These are phyloP conservation scores for Carcharodon carcharias DNA, from an alignment of 2,797 vertebrate genomes.

Conservation along the genomic window DNA sequence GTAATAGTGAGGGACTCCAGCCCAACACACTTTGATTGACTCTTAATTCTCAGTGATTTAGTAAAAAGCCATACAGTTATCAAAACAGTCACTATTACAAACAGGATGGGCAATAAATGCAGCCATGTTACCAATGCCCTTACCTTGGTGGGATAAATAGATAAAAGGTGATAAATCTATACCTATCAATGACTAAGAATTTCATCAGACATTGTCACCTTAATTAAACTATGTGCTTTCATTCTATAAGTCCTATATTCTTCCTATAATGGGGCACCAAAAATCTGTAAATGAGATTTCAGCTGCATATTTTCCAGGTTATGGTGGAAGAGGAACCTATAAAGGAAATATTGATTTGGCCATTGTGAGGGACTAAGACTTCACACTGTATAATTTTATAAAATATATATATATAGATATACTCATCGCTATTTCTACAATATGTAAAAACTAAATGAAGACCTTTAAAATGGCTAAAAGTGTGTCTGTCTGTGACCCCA, in stretches of 20 bases:
- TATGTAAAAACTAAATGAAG: too few species aligned
- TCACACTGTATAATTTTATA: too few species aligned
- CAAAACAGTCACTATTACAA: background rate
- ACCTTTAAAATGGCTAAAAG: too few species aligned
- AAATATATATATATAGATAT: too few species aligned
- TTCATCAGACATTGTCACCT: background rate
- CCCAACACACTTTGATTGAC: background rate
- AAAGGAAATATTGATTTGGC: background rate
- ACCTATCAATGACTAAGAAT: background rate
- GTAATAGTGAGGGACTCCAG: background rate
- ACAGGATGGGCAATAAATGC: background rate
- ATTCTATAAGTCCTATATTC: background rate
- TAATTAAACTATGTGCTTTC: background rate
- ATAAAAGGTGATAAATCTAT: background rate
- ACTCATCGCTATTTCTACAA: too few species aligned
- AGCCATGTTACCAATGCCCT: background rate
- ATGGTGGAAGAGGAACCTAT: background rate
- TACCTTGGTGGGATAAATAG: background rate
- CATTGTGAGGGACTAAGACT: background rate
- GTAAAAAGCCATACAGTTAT: background rate
- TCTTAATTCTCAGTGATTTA: background rate
- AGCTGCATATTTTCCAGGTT: background rate
- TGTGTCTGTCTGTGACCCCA: too few species aligned
- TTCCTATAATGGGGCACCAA: background rate
- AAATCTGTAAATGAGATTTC: background rate